Conservation (phyloP, 1,140 invertebrate species). For the Pogonomyrmex californicus region DNA sequence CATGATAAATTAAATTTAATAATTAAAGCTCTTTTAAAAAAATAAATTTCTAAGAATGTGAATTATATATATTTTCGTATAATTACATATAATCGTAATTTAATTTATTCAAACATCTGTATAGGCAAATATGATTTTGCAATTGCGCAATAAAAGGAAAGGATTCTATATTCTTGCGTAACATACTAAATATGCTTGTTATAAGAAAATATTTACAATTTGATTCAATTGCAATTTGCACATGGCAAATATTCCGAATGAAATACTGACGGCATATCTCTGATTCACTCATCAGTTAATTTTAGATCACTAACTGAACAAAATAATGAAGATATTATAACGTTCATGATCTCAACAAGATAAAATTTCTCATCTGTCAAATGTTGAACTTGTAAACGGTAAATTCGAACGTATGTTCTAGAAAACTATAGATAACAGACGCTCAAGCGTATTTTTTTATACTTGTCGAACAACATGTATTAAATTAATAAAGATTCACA, state of each 20-base stretch:
- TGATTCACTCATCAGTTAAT: constrained; percentile 39
- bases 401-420: neutral
- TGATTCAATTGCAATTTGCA: constrained; percentile 12
- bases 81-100: constrained; percentile 3
- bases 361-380: constrained; percentile 26
- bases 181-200: neutral
- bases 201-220: constrained; percentile 38
- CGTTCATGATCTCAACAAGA: constrained; percentile 14
- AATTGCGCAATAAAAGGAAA: constrained; percentile 49
- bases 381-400: neutral
- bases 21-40: neutral
- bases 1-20: neutral
- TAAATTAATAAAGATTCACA: neutral
- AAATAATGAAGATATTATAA: constrained; percentile 38
- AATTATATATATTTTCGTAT: neutral
- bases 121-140: constrained; percentile 4
- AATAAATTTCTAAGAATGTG: neutral
- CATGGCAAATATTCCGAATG: constrained; percentile 36
- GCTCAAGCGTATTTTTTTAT: neutral
- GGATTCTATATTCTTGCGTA: constrained; percentile 1
- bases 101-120: constrained; percentile 59
- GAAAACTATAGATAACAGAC: neutral
- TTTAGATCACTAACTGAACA: constrained; percentile 22
- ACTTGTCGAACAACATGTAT: neutral
- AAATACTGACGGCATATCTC: constrained; percentile 9